Conservation (phyloP, 2,888 invertebrate genomes). For the Lasius platythorax region DNA sequence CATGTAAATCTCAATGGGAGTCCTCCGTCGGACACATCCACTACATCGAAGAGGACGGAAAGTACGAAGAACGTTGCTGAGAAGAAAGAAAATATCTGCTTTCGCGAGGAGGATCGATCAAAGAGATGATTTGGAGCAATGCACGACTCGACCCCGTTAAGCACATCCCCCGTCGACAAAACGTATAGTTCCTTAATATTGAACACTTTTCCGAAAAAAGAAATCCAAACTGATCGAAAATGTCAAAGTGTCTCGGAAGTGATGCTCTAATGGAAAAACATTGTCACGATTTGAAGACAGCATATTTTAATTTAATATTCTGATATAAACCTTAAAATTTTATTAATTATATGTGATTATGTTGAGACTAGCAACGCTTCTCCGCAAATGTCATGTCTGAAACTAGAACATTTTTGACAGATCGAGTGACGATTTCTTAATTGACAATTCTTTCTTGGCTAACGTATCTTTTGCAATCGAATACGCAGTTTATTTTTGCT, state of each 20-base stretch:
- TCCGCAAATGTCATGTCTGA: not conserved
- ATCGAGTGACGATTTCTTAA: not conserved
- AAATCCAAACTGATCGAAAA: not conserved
- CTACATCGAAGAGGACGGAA: slow-evolving; percentile 33
- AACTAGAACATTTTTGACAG: not conserved
- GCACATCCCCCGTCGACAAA: not conserved
- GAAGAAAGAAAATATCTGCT: not conserved
- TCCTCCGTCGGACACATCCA: slow-evolving; percentile 40
- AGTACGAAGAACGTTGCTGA: not conserved
- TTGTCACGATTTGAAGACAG: slow-evolving; percentile 16
- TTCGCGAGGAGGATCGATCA: slow-evolving; percentile 23
- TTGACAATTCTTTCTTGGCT: not conserved
- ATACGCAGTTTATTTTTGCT: not conserved
- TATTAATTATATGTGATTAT: not conserved
- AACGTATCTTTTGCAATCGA: not conserved
- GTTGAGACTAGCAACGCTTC: not conserved
- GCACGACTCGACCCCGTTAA: not conserved
- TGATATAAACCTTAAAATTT: slow-evolving; percentile 13
- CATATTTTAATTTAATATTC: not conserved
- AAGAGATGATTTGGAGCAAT: not conserved
- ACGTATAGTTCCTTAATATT: slow-evolving; percentile 9
- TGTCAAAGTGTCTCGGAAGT: not conserved
- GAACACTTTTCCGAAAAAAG: not conserved
- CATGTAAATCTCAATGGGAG: slow-evolving; percentile 50
- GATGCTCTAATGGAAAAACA: slow-evolving; percentile 2